Conservation (phyloP, 2,113 vertebrate genomes). For the Petrocephalus zakoni region DNA sequence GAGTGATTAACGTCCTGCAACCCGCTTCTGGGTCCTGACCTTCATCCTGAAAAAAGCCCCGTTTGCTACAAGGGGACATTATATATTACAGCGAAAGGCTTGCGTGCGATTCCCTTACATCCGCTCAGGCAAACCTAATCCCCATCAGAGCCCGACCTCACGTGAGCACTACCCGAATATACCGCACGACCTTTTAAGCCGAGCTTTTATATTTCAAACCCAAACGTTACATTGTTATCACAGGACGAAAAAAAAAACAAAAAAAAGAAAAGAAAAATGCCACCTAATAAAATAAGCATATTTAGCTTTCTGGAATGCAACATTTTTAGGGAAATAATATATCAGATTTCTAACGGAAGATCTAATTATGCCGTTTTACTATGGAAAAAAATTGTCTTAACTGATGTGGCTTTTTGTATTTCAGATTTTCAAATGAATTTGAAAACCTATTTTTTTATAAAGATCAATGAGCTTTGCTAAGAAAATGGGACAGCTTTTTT, state of each 20-base stretch:
- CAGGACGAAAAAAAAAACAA: neutral
- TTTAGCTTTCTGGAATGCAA: neutral
- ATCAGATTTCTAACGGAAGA: conserved; percentile 12
- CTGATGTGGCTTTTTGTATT: neutral
- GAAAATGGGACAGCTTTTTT: neutral
- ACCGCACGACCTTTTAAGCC: neutral
- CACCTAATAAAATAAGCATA: conserved; percentile 21
- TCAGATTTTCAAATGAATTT: conserved; percentile 3
- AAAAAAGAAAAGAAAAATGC: neutral
- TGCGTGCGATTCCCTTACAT: neutral
- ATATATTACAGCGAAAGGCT: neutral
- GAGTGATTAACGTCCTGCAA: neutral
- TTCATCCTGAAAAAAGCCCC: conserved; percentile 4
- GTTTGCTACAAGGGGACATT: neutral
- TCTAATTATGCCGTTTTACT: conserved; percentile 1
- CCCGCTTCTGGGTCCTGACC: neutral
- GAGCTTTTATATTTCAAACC: neutral
- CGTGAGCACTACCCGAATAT: neutral
- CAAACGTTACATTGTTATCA: neutral
- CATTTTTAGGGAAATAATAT: neutral
- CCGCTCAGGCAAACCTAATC: conserved; percentile 20
- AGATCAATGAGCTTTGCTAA: conserved; percentile 11
- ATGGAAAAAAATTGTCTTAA: conserved; percentile 3
- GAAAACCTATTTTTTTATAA: conserved; percentile 8
- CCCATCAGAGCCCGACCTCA: neutral